phyloP scores from a whole-genome alignment of 1,140 invertebrate species.

The Apis laboriosa region DNA sequence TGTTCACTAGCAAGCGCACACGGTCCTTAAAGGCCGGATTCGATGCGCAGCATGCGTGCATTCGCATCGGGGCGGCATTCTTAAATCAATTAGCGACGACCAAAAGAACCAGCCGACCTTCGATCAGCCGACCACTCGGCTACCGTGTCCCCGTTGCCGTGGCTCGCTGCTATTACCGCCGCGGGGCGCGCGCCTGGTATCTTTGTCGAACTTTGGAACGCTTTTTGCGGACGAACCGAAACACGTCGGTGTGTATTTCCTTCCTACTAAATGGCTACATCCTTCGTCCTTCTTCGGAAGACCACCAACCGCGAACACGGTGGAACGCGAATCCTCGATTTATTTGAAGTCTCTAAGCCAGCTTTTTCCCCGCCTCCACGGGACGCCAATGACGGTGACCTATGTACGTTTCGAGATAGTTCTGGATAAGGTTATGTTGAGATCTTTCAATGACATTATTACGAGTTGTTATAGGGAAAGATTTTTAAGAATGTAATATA shows the following conservation, averaged over 20 bases:
- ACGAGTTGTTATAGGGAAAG: neutral
- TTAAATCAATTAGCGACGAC: conserved; percentile 76
- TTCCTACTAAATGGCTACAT: conserved; percentile 52
- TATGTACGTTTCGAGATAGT: neutral
- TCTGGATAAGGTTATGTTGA: neutral
- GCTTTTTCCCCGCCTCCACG: neutral
- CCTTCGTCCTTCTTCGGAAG: conserved; percentile 45
- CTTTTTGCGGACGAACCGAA: conserved; percentile 52
- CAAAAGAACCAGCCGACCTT: conserved; percentile 75
- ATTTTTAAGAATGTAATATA: too few relatives aligned
- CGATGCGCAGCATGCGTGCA: conserved; percentile 49
- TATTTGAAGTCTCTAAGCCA: conserved; percentile 23
- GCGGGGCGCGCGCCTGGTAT: conserved; percentile 39
- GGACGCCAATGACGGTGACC: neutral
- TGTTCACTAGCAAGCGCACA: neutral
- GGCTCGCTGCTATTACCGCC: conserved; percentile 21
- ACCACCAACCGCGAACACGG: conserved; percentile 34
- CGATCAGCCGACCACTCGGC: conserved; percentile 68
- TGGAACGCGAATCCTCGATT: conserved; percentile 33
- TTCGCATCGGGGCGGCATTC: conserved; percentile 66
- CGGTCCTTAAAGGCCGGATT: conserved; percentile 60
- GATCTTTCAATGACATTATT: neutral
- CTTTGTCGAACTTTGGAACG: conserved; percentile 47
- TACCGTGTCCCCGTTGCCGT: conserved; percentile 60
- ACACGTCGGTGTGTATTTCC: conserved; percentile 33